Evolutionary conservation across 2,113 vertebrate genomes (phyloP), one percentile per base, ranked within the genome.

Genomic region (Oncorhynchus nerka): DNA sequence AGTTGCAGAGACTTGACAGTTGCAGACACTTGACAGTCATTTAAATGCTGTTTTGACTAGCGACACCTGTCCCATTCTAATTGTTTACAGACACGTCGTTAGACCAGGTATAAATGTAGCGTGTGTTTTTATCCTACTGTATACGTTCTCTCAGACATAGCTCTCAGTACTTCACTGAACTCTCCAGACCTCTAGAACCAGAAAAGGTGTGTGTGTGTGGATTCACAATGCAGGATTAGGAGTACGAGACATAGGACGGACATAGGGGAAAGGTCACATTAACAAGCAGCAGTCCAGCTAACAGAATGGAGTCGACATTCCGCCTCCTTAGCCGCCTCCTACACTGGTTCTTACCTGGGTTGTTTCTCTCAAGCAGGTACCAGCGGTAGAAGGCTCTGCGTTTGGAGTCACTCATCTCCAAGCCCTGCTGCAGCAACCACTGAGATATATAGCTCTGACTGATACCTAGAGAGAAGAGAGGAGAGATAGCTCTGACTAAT

Each of bases 391-490:
- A 95, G 3, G 94, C 92, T 78, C 94, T 85, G 84, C 94, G 93
- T 32, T 95, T 95, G 83, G 94, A 92, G 84, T 95, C 94, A 16
- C 94, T 95, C 94, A 95, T 95, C 85, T 94, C 94, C 87, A 95
- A 86, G 34, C 94, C 94, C 55, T 95, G 94, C 88, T 95, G 94
- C 84, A 95, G 89, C 79, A 95, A 65, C 94, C 94, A 95, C 90
- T 95, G 94, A 72, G 94, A 95, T 75, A 95, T 95, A 88, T 95
- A 95, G 79, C 94, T 95, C 84, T 95, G 94, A 85, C 94, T 95
- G 85, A 95, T 95, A 69, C 94, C 94, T 95, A 73, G 2, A 65
- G 45, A 22, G 11, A 19, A 12, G 8, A 28, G 13, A 26, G 39
- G 16, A 16, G 2, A 15, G 0, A 32, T 5, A 5, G 4, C 28